Evolutionary conservation across 2,113 vertebrate genomes (phyloP).

Genomic region (Grallaria varia): DNA sequence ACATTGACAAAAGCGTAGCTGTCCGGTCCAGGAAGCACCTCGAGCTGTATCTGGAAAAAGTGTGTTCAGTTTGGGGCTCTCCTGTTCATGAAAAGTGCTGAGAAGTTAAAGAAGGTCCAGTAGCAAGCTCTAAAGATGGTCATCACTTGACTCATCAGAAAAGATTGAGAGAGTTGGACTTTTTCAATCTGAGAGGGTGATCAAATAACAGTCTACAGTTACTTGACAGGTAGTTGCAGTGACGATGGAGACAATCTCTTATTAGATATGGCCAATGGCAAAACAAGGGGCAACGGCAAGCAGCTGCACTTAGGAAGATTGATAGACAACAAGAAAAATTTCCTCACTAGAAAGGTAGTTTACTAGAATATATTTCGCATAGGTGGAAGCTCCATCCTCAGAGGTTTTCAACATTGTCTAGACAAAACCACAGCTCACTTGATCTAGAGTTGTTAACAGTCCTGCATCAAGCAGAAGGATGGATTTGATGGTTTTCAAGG

Average conservation of each 20-base stretch:
- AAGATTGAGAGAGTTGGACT: not conserved
- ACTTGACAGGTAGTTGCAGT: not conserved
- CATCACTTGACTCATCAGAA: not conserved
- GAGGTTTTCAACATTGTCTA: not conserved
- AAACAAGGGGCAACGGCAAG: not conserved
- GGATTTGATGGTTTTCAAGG: not conserved
- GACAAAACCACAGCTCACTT: not conserved
- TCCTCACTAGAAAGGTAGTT: not conserved
- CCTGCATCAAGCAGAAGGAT: not conserved
- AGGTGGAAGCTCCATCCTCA: not conserved
- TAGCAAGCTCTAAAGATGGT: not conserved
- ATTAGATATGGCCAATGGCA: not conserved
- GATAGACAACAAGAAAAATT: not conserved
- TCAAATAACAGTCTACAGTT: not conserved
- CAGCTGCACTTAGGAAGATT: not conserved
- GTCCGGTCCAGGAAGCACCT: not conserved
- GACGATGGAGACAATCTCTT: not conserved
- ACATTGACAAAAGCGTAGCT: not conserved
- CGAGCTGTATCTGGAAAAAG: not conserved
- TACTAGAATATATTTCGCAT: not conserved
- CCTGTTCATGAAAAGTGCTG: not conserved
- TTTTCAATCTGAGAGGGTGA: not conserved
- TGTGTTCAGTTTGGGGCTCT: not conserved
- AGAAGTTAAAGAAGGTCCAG: not conserved
- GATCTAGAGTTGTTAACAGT: not conserved